These are phyloP conservation scores for Euglossa dilemma DNA, from an alignment of 1,140 invertebrate genomes.

Conservation along the genomic window DNA sequence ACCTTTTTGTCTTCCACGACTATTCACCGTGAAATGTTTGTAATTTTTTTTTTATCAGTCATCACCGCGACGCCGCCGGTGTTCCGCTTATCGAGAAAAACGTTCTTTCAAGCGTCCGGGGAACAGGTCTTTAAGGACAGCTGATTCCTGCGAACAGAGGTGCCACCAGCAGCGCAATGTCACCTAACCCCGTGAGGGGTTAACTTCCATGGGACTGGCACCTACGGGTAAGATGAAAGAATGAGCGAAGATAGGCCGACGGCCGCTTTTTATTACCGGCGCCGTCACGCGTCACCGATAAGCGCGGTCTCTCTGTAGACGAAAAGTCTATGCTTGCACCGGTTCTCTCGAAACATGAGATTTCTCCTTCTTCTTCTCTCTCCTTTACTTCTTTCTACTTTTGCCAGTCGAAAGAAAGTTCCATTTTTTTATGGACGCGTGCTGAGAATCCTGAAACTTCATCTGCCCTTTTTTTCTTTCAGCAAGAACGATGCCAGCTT, in stretches of 20 bases:
- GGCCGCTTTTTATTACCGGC: slow-evolving; percentile 71
- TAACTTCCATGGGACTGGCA: slow-evolving; percentile 56
- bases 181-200: slow-evolving; percentile 57
- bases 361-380: slow-evolving; percentile 2
- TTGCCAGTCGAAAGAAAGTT: slow-evolving; percentile 1
- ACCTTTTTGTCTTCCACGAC: not conserved
- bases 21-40: not conserved
- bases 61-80: not conserved
- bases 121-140: not conserved
- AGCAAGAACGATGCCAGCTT: not conserved
- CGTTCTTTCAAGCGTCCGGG: not conserved
- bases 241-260: slow-evolving; percentile 58
- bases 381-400: not conserved
- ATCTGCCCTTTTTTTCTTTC: too few relatives aligned
- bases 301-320: slow-evolving; percentile 57
- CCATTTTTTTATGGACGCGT: not conserved
- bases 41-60: not conserved
- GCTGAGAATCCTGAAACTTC: not conserved
- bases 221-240: slow-evolving; percentile 76
- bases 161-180: slow-evolving; percentile 34
- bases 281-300: slow-evolving; percentile 73
- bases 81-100: slow-evolving; percentile 11
- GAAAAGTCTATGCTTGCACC: slow-evolving; percentile 21
- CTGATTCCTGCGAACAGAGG: slow-evolving; percentile 20
- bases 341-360: slow-evolving; percentile 3